Conservation (phyloP, 2,113 vertebrate genomes). For the Malurus cyaneus region DNA sequence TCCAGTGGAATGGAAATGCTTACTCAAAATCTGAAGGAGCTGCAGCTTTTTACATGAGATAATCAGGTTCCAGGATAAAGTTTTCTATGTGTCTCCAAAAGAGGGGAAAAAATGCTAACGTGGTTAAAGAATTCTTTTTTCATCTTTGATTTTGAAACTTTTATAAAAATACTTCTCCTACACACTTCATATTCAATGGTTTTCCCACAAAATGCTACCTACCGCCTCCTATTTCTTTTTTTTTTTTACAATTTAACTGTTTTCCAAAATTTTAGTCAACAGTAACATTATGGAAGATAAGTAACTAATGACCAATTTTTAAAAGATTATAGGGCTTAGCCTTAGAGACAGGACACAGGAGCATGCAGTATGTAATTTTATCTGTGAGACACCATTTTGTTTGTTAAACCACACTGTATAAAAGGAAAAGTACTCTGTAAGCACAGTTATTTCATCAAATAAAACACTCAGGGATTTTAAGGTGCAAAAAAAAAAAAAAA, state of each 20-base stretch:
- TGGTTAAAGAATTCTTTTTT: background rate
- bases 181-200: background rate
- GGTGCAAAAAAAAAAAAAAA: background rate
- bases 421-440: constrained; percentile 46
- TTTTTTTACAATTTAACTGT: constrained; percentile 17
- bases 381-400: constrained; percentile 64
- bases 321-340: constrained; percentile 57
- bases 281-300: constrained; percentile 48
- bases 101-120: background rate
- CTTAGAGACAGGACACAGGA: constrained; percentile 52
- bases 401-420: constrained; percentile 63
- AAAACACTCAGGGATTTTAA: constrained; percentile 47
- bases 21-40: background rate
- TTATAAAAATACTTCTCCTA: background rate
- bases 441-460: constrained; percentile 33
- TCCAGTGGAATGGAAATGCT: background rate
- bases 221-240: background rate
- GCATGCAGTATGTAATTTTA: constrained; percentile 60
- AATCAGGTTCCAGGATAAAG: background rate
- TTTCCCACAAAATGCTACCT: background rate
- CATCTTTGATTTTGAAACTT: background rate
- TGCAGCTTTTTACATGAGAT: background rate
- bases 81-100: background rate
- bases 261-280: constrained; percentile 56
- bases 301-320: constrained; percentile 59